Conservation (phyloP, 2,888 invertebrate species). For the Encarsia formosa region DNA sequence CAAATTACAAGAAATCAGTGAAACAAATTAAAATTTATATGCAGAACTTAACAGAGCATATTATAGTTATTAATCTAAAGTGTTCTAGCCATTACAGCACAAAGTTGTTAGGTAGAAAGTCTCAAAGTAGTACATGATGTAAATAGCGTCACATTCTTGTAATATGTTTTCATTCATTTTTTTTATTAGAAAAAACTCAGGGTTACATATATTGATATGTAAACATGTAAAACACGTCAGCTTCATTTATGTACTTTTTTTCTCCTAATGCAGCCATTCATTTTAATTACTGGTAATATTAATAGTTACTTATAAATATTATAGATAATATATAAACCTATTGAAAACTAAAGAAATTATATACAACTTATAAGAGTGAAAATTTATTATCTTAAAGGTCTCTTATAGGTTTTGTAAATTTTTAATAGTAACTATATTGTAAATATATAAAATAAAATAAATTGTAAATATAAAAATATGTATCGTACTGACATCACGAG, state of each 20-base stretch:
- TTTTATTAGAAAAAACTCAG: too few species aligned
- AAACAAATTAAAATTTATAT: constrained; percentile 8
- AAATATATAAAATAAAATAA: constrained; percentile 26
- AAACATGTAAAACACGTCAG: constrained; percentile 32
- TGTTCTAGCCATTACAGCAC: constrained; percentile 18
- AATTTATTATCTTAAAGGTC: constrained; percentile 21
- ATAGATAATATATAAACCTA: too few species aligned
- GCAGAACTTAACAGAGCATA: constrained; percentile 18
- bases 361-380: constrained; percentile 28
- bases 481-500: constrained; percentile 22
- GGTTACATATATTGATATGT: neutral
- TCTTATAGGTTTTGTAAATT: constrained; percentile 30
- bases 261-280: constrained; percentile 24
- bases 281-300: constrained; percentile 21
- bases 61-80: constrained; percentile 17
- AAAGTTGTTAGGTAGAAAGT: constrained; percentile 19
- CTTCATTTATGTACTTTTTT: constrained; percentile 30
- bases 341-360: constrained; percentile 25
- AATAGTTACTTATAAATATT: too few species aligned
- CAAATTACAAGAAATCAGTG: constrained; percentile 6
- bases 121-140: constrained; percentile 23
- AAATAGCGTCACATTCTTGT: constrained; percentile 17
- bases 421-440: constrained; percentile 27
- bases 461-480: constrained; percentile 27
- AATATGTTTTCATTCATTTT: constrained; percentile 20